Percentiles rank a stretch among this genome's conserved stretches.
phyloP scores from a whole-genome alignment of 1,140 invertebrate species.

The Batillaria attramentaria region DNA sequence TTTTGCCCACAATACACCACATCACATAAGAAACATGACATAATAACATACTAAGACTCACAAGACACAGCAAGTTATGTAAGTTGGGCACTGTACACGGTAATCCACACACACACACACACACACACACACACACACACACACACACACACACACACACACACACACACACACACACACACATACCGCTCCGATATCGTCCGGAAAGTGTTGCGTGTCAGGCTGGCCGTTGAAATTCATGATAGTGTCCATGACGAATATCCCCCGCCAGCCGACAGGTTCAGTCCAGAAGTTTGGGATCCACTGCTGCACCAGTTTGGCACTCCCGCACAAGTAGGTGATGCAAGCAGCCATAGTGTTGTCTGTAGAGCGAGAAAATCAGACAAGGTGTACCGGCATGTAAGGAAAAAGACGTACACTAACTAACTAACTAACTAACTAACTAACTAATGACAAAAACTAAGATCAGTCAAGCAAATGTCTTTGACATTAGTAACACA shows the following conservation, averaged over 20 bases:
- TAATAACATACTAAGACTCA: not conserved
- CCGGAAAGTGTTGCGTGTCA: conserved; percentile 34
- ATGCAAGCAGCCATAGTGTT: not conserved
- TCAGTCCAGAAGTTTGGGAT: not conserved
- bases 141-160: not conserved
- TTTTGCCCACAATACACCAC: not conserved
- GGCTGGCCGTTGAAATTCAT: conserved; percentile 37
- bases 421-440: too few species aligned
- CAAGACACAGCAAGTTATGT: too few species aligned
- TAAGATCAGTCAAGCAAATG: too few species aligned
- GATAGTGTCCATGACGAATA: conserved; percentile 44
- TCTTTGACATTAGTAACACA: too few species aligned
- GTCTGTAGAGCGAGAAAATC: not conserved
- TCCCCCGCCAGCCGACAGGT: conserved; percentile 25
- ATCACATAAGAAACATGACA: not conserved
- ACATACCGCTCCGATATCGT: not conserved
- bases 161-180: conserved; percentile 8
- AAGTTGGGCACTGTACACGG: too few species aligned
- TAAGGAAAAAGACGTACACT: too few species aligned
- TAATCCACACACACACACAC: not conserved
- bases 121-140: conserved; percentile 9
- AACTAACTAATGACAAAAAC: too few species aligned
- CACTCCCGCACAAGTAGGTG: not conserved
- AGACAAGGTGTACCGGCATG: too few species aligned
- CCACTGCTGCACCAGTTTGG: not conserved